Base-by-base conservation (phyloP, 2,888 invertebrate species). In the Plebejus argus region DNA sequence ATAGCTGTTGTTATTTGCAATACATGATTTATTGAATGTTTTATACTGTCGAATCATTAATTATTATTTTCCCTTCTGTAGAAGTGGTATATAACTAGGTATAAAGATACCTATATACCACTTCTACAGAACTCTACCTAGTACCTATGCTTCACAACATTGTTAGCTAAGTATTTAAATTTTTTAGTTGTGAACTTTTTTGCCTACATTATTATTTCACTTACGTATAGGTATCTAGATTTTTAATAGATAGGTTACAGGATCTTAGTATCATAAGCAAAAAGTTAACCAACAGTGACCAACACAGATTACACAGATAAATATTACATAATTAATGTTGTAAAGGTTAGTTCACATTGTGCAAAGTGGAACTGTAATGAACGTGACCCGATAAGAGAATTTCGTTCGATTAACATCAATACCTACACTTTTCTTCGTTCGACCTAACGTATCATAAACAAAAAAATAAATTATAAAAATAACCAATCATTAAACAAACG, bases 371-470 rank as follows among this genome's bases (percentile, higher is more conserved):
- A 78, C 78, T 77, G 77, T 78, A 78, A 79, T 28, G 80, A 80
- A 91, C 91, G 92, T 91, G 91, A 87, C 84, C 80, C 82, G 88
- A 89, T 90, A 85, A 88, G 82, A 85, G 83, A 20, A 39, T 33
- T 53, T 56, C 33, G 28, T 35, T 56, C n/a, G 33, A 77, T 77
- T 70, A 49, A 70, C 56, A 66, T 76, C 45, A 61, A 45, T 76
- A 12, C n/a, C n/a, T n/a, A n/a, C 45, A 61, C 18, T 20, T 35
- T 58, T 61, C 23, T 76, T n/a, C 23, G 20, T 66, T 76, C 23
- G 5, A 35, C 35, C 66, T 39, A 76, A 53, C 33, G 78, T 66
- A 78, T 61, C 28, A 66, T 6, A 6, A 28, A 33, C 0, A 5
- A 66, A 66, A 15, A 28, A 28, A 28, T 28, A 28, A 28, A 28